phyloP scores from a whole-genome alignment of 2,888 invertebrate species.

The Scrobipalpa atriplicella region DNA sequence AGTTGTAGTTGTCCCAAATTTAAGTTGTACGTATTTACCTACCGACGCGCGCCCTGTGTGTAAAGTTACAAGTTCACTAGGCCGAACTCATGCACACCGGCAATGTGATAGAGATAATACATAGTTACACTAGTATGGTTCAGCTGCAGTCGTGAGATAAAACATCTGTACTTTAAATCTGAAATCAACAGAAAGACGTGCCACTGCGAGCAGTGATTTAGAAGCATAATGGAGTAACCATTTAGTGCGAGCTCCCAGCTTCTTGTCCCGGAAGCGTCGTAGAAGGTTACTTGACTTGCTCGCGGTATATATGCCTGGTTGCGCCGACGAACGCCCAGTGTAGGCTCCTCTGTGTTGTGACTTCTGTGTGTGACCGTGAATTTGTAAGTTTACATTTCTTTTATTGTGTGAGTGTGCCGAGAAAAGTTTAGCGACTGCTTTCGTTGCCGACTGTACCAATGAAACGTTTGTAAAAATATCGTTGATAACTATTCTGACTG shows the following conservation, averaged over 20 bases:
- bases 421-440: neutral
- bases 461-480: no score
- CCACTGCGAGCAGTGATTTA: neutral
- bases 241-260: conserved; percentile 39
- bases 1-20: no score
- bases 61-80: no score
- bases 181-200: neutral
- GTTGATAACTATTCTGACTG: no score
- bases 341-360: conserved; percentile 36
- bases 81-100: no score
- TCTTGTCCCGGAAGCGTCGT: conserved; percentile 34
- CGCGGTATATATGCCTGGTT: conserved; percentile 63
- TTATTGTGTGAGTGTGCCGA: neutral
- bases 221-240: conserved; percentile 14
- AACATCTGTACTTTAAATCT: no score
- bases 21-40: no score
- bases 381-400: conserved; percentile 27
- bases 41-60: no score
- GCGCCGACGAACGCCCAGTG: conserved; percentile 66
- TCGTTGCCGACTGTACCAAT: neutral
- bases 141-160: no score
- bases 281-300: conserved; percentile 63
- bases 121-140: no score
- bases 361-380: conserved; percentile 32
- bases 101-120: no score